These are phyloP conservation scores for Acanthornis magna DNA, from an alignment of 2,797 vertebrate genomes.

Conservation along the genomic window DNA sequence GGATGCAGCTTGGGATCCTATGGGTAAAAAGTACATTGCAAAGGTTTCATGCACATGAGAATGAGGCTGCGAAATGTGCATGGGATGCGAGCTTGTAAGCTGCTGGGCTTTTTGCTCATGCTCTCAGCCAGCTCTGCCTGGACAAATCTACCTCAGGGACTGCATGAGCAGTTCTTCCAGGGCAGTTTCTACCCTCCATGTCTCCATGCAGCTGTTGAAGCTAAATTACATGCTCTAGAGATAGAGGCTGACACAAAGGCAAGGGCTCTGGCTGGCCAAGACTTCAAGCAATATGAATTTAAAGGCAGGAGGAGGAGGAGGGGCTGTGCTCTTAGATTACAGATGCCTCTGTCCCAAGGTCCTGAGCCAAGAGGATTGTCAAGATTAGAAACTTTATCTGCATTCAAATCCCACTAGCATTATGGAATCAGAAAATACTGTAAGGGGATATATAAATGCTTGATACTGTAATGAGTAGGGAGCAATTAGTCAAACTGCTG, in stretches of 20 bases:
- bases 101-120: not conserved
- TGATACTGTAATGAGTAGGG: constrained; percentile 43
- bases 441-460: constrained; percentile 38
- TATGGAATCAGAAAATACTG: constrained; percentile 40
- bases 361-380: constrained; percentile 50
- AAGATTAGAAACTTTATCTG: constrained; percentile 43
- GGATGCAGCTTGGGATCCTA: not conserved
- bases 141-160: not conserved
- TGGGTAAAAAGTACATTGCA: not conserved
- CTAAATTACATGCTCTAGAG: not conserved
- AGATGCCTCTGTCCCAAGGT: not conserved
- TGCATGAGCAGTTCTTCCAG: not conserved
- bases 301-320: not conserved
- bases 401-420: constrained; percentile 33
- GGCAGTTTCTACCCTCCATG: not conserved
- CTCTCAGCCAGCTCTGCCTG: not conserved
- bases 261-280: not conserved
- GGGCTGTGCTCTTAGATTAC: constrained; percentile 33
- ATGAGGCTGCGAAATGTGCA: not conserved
- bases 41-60: not conserved
- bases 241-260: not conserved
- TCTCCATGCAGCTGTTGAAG: not conserved
- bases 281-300: not conserved
- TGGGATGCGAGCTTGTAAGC: not conserved
- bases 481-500: not conserved